Percentiles rank a stretch among this genome's conserved stretches.
phyloP scores from a whole-genome alignment of 2,888 invertebrate species.

The Adela reaumurella region DNA sequence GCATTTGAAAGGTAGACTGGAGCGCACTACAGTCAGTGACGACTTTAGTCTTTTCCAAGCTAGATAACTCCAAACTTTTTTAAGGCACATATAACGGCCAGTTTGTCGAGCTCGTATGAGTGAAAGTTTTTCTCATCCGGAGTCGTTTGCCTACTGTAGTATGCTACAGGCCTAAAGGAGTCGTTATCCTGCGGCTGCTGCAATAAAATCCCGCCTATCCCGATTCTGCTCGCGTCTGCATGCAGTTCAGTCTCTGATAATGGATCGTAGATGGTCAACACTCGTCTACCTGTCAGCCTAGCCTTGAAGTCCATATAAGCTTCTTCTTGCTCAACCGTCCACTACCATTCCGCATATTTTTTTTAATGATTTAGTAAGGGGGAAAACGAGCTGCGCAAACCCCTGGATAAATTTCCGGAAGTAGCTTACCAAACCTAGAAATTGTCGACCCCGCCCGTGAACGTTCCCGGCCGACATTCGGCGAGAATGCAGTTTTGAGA shows the following conservation, averaged over 20 bases:
- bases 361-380: conserved; percentile 11
- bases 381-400: conserved; percentile 12
- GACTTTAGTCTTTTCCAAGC: too few relatives aligned
- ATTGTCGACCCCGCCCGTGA: too few relatives aligned
- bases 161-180: conserved; percentile 9
- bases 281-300: conserved; percentile 9
- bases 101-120: conserved; percentile 15
- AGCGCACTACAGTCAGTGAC: too few relatives aligned
- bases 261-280: conserved; percentile 13
- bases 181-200: conserved; percentile 3
- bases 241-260: conserved; percentile 11
- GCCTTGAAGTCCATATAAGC: conserved; percentile 9
- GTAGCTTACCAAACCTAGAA: too few relatives aligned
- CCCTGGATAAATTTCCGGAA: too few relatives aligned
- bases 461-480: too few relatives aligned
- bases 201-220: conserved; percentile 12
- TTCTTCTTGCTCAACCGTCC: conserved; percentile 4
- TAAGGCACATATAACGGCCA: too few relatives aligned
- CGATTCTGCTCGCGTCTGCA: conserved; percentile 11
- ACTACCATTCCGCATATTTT: conserved; percentile 11
- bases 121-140: conserved; percentile 12
- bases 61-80: too few relatives aligned
- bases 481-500: too few relatives aligned
- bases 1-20: too few relatives aligned
- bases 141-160: conserved; percentile 12